Evolutionary conservation across 2,888 invertebrate species (phyloP).

Genomic region (Tipula helvola): DNA sequence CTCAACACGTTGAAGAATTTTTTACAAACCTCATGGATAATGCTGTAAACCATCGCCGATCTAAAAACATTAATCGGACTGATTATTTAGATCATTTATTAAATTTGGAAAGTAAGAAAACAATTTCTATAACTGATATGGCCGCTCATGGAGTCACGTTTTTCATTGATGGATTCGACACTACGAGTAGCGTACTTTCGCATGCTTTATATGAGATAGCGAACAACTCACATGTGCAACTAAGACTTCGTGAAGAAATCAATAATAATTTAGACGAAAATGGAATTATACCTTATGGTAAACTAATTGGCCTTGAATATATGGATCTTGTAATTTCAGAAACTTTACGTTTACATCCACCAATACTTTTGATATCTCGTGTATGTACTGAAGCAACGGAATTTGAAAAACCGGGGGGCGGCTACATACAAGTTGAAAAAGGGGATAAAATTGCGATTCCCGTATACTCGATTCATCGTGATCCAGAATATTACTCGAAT

Average conservation of each 20-base stretch:
- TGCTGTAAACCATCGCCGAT: conserved; percentile 16
- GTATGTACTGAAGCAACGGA: conserved; percentile 22
- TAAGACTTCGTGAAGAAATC: conserved; percentile 23
- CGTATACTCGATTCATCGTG: neutral
- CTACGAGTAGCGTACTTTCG: conserved; percentile 21
- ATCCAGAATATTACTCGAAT: conserved; percentile 24
- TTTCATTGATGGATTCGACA: conserved; percentile 25
- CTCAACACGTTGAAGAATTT: conserved; percentile 15
- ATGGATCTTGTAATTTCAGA: conserved; percentile 22
- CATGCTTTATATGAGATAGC: conserved; percentile 22
- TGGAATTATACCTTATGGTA: conserved; percentile 21
- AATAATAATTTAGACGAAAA: conserved; percentile 13
- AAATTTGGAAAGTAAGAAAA: conserved; percentile 19
- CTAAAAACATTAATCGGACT: conserved; percentile 15
- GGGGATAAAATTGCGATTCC: neutral
- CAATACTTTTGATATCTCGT: conserved; percentile 19
- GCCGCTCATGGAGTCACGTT: conserved; percentile 23
- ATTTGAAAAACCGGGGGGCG: conserved; percentile 18
- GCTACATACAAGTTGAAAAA: conserved; percentile 14
- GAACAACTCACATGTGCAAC: conserved; percentile 18
- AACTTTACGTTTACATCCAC: neutral
- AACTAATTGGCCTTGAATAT: conserved; percentile 23
- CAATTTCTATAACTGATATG: conserved; percentile 21
- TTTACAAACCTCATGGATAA: conserved; percentile 18
- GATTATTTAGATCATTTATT: conserved; percentile 21